These are phyloP conservation scores for Platycnemis pennipes DNA, from an alignment of 2,888 invertebrate species.

Conservation along the genomic window DNA sequence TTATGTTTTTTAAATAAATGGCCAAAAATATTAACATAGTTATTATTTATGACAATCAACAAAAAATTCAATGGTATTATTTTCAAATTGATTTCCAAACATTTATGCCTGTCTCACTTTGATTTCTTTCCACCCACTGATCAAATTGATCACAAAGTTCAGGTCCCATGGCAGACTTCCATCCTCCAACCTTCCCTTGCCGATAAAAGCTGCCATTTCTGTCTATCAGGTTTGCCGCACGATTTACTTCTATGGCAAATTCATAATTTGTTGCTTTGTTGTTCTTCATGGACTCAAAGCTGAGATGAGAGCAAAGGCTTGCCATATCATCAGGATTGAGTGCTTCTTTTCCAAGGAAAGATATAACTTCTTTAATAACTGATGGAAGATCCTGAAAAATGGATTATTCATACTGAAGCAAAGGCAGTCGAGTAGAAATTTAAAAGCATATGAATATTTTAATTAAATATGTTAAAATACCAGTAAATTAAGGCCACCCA, in stretches of 20 bases:
- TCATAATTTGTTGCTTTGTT: constrained; percentile 80
- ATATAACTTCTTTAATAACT: constrained; percentile 26
- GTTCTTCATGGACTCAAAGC: constrained; percentile 80
- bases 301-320: constrained; percentile 75
- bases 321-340: constrained; percentile 47
- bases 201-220: constrained; percentile 75
- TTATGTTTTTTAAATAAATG: constrained; percentile 37
- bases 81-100: background rate
- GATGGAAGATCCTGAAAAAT: constrained; percentile 48
- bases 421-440: background rate
- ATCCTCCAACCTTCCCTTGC: constrained; percentile 79
- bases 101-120: constrained; percentile 20
- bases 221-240: constrained; percentile 72
- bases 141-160: constrained; percentile 78
- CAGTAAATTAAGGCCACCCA: too few species aligned
- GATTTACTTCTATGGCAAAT: constrained; percentile 73
- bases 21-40: background rate
- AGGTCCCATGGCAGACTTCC: constrained; percentile 79
- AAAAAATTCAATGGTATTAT: background rate
- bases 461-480: too few species aligned
- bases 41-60: background rate
- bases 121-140: constrained; percentile 74
- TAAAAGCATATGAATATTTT: too few species aligned
- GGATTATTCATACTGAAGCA: background rate
- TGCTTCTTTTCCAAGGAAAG: constrained; percentile 49